These are phyloP conservation scores for Ptychodera flava DNA, from an alignment of 35 echinoderm and acorn worm genomes.

Conservation along the genomic window DNA sequence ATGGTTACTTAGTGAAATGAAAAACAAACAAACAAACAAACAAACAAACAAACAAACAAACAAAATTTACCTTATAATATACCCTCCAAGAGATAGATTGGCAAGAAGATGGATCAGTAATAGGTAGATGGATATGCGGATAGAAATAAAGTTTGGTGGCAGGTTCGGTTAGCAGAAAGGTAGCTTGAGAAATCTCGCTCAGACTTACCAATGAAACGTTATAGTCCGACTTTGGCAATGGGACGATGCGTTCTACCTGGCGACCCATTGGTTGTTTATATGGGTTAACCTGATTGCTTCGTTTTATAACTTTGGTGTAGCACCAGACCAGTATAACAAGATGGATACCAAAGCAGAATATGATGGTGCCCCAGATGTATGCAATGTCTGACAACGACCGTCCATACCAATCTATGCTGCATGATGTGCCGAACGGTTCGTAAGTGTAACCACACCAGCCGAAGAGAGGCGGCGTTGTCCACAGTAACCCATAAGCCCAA, in stretches of 20 bases:
- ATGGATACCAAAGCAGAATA: slow-evolving; percentile 34
- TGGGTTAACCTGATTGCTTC: background rate
- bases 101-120: no score
- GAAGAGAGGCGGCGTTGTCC: slow-evolving; percentile 54
- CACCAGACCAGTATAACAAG: slow-evolving; percentile 47
- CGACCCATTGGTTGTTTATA: background rate
- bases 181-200: no score
- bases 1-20: no score
- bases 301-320: slow-evolving; percentile 20
- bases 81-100: no score
- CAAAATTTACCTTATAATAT: no score
- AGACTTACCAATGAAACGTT: no score
- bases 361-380: slow-evolving; percentile 25
- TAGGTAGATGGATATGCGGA: no score
- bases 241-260: background rate
- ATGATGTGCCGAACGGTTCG: slow-evolving; percentile 68
- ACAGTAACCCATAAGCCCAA: slow-evolving; percentile 54
- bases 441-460: slow-evolving; percentile 65
- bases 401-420: slow-evolving; percentile 53
- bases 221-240: no score
- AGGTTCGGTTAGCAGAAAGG: no score
- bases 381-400: slow-evolving; percentile 22
- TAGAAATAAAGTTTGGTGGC: no score
- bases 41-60: no score
- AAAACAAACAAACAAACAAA: no score